Percentiles rank a stretch among this genome's conserved stretches.
Evolutionary conservation across 2,888 invertebrate species (phyloP).

Genomic region (Polydrusus pterygomalis): DNA sequence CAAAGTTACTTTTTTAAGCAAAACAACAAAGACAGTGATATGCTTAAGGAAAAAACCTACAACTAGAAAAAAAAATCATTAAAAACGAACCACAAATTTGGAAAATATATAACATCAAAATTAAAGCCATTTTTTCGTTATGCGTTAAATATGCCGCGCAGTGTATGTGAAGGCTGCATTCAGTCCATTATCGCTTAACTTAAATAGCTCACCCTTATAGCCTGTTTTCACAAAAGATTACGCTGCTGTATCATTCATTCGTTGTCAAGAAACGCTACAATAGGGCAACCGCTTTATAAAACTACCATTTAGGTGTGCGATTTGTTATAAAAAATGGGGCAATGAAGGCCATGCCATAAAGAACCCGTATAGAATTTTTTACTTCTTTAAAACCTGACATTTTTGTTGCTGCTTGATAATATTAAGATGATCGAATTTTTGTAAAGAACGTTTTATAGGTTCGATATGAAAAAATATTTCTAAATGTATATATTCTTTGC

Average conservation of each 20-base stretch:
- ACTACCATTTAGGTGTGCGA: slow-evolving; percentile 16
- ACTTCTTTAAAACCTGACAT: slow-evolving; percentile 11
- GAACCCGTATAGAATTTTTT: slow-evolving; percentile 18
- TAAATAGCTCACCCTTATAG: slow-evolving; percentile 29
- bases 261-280: slow-evolving; percentile 18
- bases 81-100: too few relatives aligned
- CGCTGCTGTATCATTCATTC: slow-evolving; percentile 22
- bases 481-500: neutral
- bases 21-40: too few relatives aligned
- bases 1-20: too few relatives aligned
- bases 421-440: slow-evolving; percentile 2
- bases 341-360: slow-evolving; percentile 7
- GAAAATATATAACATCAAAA: too few relatives aligned
- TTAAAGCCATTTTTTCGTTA: too few relatives aligned
- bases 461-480: neutral
- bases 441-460: slow-evolving; percentile 1
- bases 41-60: too few relatives aligned
- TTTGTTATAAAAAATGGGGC: slow-evolving; percentile 18
- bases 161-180: slow-evolving; percentile 12
- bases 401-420: slow-evolving; percentile 18
- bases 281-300: slow-evolving; percentile 22
- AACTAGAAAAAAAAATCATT: too few relatives aligned
- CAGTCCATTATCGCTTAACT: slow-evolving; percentile 19
- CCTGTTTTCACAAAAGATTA: slow-evolving; percentile 23
- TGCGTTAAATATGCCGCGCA: too few relatives aligned